These are phyloP conservation scores for Festucalex cinctus DNA, from an alignment of 2,113 vertebrate genomes.

Conservation along the genomic window DNA sequence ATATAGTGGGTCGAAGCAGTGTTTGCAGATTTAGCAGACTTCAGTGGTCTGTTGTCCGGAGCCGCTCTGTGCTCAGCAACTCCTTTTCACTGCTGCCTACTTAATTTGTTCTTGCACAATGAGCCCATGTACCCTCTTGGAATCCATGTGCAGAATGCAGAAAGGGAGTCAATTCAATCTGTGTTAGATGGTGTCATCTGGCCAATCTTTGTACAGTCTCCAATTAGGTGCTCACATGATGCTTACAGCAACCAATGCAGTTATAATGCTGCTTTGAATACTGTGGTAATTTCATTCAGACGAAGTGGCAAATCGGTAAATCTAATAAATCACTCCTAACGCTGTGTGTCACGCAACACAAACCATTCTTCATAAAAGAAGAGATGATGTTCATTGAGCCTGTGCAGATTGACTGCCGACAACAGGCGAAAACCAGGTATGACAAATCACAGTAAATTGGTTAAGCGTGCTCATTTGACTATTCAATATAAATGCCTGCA, in stretches of 20 bases:
- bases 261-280: conserved; percentile 20
- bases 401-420: background rate
- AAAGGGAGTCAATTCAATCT: conserved; percentile 81
- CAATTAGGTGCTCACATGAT: conserved; percentile 61
- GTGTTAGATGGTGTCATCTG: conserved; percentile 72
- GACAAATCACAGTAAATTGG: background rate
- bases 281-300: conserved; percentile 12
- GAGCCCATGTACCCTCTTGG: conserved; percentile 64
- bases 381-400: no score
- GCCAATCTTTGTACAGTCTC: conserved; percentile 72
- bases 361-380: background rate
- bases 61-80: conserved; percentile 62
- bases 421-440: background rate
- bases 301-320: background rate
- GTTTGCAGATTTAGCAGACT: conserved; percentile 74
- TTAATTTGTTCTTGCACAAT: conserved; percentile 79
- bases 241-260: conserved; percentile 49
- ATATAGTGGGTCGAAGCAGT: conserved; percentile 43
- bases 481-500: no score
- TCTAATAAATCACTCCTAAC: background rate
- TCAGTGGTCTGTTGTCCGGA: conserved; percentile 64
- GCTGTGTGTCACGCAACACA: background rate
- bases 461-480: background rate
- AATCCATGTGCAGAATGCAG: conserved; percentile 75
- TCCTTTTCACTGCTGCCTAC: conserved; percentile 66